Base-by-base conservation (phyloP, 30 jellyfish, hydroid and myxozoan species). In the Mastigias papua region DNA sequence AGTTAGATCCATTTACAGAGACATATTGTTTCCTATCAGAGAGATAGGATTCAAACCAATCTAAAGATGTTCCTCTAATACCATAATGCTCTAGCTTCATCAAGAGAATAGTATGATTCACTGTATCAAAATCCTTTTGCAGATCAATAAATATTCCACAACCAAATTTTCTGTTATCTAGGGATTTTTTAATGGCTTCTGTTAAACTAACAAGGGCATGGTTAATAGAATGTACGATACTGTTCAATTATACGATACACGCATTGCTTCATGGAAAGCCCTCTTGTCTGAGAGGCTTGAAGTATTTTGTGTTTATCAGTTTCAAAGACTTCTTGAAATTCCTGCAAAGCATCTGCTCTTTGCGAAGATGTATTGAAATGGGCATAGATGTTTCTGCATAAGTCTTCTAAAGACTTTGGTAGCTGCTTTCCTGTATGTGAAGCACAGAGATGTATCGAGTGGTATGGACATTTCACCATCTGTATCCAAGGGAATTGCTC, bases 361-460 rank as follows among this genome's bases (percentile, higher is more conserved):
- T 80, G 69, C 33, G 90, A 61, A 32, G 90, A 80, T 25, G 49
- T 66, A 80, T 34, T 35, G 28, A 80, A 64, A 35, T 80, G 90
- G 2, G 70, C 11, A 31, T 80, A 80, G 1, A 61, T 67, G 51
- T 80, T 80, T 63, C 90, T 62, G 66, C 86, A 67, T 35, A 82
- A 11, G 31, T 82, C 86, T 34, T 82, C 92, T 42, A 82, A 69
- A 2, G 76, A 67, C 37, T 82, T 82, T 70, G 63, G 87, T 71
- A 82, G 78, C 42, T 31, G 34, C 48, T 70, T 68, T 9, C 67
- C 76, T 19, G 86, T 76, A 28, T 82, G 67, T 11, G 92, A 82
- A 46, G 67, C 67, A 32, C 92, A 69, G 28, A 82, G 86, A 27
- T 82, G 92, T 19, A 82, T 82, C 25, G 86, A 64, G 33, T 81